Percentiles rank a stretch among this genome's conserved stretches.
Evolutionary conservation across 2,888 invertebrate genomes (phyloP).

Genomic region (Ferrisia virgata): DNA sequence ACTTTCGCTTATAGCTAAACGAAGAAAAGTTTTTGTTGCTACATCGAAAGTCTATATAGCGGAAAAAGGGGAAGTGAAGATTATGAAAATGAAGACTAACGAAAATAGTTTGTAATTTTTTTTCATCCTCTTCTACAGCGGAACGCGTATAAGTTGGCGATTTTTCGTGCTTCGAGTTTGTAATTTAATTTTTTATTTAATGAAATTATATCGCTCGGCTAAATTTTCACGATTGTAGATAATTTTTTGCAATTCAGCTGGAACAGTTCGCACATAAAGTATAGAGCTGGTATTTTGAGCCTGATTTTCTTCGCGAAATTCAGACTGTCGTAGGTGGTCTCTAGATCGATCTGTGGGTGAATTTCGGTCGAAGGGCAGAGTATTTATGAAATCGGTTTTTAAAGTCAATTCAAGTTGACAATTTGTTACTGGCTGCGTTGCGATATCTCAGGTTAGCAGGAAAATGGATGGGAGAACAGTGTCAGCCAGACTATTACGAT

Average conservation of each 20-base stretch:
- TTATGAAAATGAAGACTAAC: constrained; percentile 4
- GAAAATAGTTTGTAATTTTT: constrained; percentile 5
- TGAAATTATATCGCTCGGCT: constrained; percentile 1
- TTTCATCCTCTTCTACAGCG: not conserved
- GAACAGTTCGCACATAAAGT: not conserved
- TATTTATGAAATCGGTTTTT: no score
- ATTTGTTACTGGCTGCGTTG: no score
- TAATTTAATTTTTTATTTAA: constrained; percentile 9
- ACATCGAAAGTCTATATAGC: not conserved
- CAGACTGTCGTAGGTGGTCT: not conserved
- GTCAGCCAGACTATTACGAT: no score
- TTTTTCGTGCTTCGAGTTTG: constrained; percentile 6
- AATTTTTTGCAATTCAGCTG: not conserved
- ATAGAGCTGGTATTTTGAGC: not conserved
- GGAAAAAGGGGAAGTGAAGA: not conserved
- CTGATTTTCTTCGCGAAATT: not conserved
- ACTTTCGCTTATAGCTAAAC: not conserved
- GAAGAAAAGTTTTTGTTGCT: not conserved
- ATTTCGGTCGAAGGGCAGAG: no score
- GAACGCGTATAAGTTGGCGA: not conserved
- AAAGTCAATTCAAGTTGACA: no score
- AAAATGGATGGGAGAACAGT: no score
- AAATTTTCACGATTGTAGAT: not conserved
- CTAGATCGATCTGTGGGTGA: no score
- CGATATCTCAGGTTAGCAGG: no score